Evolutionary conservation across 2,113 vertebrate species (phyloP).

Genomic region (Miniopterus natalensis): DNA sequence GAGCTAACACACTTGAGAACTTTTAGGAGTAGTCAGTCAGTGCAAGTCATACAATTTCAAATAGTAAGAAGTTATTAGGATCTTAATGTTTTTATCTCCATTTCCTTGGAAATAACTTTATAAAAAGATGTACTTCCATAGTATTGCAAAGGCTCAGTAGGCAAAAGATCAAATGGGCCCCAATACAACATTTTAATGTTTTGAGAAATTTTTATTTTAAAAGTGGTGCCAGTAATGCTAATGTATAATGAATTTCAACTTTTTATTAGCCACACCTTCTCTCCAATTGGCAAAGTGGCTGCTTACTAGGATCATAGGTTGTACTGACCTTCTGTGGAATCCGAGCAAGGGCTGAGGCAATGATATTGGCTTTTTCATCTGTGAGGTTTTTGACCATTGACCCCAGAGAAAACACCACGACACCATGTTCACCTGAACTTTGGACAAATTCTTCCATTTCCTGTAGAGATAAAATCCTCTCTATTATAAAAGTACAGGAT

Average conservation of each 20-base stretch:
- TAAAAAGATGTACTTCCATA: background rate
- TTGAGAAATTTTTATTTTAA: background rate
- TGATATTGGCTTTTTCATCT: constrained; percentile 89
- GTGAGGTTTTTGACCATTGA: constrained; percentile 92
- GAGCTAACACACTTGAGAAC: background rate
- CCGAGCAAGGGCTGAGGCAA: constrained; percentile 93
- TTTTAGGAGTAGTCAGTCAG: background rate
- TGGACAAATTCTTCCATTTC: constrained; percentile 95
- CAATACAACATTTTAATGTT: background rate
- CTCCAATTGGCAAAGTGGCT: background rate
- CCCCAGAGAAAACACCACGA: constrained; percentile 93
- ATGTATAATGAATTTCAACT: background rate
- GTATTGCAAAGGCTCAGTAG: rapidly evolving
- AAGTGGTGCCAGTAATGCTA: rapidly evolving
- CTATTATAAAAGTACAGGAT: background rate
- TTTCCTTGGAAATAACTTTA: background rate
- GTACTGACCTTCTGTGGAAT: constrained; percentile 93
- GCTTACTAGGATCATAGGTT: rapidly evolving
- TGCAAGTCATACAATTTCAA: background rate
- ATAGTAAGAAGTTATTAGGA: background rate
- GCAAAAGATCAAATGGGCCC: background rate
- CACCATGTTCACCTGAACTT: constrained; percentile 92
- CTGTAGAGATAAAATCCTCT: constrained; percentile 81
- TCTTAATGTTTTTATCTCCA: background rate
- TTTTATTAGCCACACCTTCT: rapidly evolving